Conservation (phyloP, 2,797 vertebrate species). For the Pipistrellus pipistrellus region DNA sequence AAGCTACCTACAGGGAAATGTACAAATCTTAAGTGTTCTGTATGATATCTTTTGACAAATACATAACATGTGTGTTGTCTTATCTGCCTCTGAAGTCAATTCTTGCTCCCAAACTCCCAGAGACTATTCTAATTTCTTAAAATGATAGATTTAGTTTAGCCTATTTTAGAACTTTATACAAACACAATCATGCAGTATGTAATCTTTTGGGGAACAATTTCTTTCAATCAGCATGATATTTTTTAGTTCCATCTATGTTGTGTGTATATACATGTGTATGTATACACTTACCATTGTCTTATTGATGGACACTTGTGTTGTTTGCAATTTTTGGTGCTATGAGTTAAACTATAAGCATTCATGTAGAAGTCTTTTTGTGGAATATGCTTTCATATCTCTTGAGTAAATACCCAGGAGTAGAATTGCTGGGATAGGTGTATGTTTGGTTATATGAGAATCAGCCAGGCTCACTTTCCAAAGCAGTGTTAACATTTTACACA, state of each 20-base stretch:
- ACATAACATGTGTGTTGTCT: neutral
- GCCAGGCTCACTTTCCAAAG: constrained; percentile 57
- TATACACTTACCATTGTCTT: neutral
- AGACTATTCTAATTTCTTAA: neutral
- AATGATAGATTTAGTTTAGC: neutral
- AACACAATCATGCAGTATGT: neutral
- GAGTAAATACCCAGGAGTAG: constrained; percentile 35
- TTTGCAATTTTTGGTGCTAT: neutral
- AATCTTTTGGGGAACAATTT: constrained; percentile 7
- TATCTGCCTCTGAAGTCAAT: neutral
- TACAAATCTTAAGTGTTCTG: neutral
- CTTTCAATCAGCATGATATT: constrained; percentile 22
- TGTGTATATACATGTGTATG: neutral
- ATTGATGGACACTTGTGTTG: neutral
- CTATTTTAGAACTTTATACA: constrained; percentile 25
- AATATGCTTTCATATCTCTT: constrained; percentile 35
- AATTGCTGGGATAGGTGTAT: constrained; percentile 46
- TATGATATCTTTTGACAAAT: neutral
- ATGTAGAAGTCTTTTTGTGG: neutral
- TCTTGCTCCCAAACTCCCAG: neutral
- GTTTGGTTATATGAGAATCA: constrained; percentile 61
- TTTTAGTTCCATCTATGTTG: neutral
- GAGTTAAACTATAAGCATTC: constrained; percentile 17
- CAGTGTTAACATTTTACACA: constrained; percentile 46
- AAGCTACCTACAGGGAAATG: constrained; percentile 1